These are phyloP conservation scores for Gracilinanus agilis DNA, from an alignment of 2,113 vertebrate species.

Conservation along the genomic window DNA sequence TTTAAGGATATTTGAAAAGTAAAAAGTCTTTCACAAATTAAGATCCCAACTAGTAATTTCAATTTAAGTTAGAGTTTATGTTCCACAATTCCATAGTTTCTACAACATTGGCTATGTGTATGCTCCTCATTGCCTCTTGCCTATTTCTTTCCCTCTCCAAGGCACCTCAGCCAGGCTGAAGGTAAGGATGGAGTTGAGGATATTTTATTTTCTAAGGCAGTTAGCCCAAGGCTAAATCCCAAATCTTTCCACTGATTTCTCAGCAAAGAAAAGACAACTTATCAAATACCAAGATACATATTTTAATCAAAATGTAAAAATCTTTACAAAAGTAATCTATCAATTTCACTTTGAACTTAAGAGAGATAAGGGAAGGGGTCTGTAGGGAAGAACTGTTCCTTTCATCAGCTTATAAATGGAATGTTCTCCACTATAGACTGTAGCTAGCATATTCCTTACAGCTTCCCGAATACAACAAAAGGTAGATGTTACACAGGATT, in stretches of 20 bases:
- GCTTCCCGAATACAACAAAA: too few relatives aligned
- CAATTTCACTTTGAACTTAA: neutral
- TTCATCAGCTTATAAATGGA: neutral
- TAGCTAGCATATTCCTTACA: neutral
- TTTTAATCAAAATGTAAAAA: conserved; percentile 4
- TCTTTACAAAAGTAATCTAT: conserved; percentile 11
- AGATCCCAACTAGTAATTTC: too few relatives aligned
- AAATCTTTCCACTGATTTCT: neutral
- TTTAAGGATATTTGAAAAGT: too few relatives aligned
- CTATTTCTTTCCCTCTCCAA: neutral
- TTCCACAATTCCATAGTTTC: too few relatives aligned
- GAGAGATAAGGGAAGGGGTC: neutral
- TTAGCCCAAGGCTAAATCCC: conserved; percentile 15
- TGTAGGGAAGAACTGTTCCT: neutral
- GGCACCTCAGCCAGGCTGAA: neutral
- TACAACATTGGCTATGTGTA: too few relatives aligned
- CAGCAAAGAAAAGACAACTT: neutral
- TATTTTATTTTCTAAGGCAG: neutral
- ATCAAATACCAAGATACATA: conserved; percentile 15
- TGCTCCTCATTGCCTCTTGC: neutral
- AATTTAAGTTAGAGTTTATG: too few relatives aligned
- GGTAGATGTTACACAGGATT: neutral
- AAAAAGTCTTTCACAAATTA: too few relatives aligned
- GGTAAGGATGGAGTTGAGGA: too few relatives aligned
- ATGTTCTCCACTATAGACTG: neutral